Percentiles rank a stretch among this genome's conserved stretches.
Conservation (phyloP, 2,888 invertebrate species). For the Temnothorax ravouxi region DNA sequence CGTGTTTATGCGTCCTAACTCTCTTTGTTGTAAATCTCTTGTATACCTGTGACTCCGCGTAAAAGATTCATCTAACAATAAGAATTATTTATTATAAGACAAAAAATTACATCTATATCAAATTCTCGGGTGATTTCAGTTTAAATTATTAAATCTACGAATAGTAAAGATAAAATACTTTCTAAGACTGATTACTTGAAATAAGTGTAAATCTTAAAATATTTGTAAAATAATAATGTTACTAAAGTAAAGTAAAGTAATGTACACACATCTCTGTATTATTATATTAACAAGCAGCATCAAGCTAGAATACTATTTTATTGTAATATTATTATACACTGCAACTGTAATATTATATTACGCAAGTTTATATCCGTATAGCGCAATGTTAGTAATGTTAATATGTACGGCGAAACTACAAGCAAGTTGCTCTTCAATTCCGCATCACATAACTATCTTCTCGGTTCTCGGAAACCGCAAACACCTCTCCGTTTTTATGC, state of each 20-base stretch:
- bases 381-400: background rate
- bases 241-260: background rate
- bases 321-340: background rate
- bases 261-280: background rate
- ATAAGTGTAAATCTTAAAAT: background rate
- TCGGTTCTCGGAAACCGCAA: background rate
- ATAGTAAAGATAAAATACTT: background rate
- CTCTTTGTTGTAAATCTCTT: background rate
- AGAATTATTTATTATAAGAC: background rate
- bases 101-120: background rate
- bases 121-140: background rate
- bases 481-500: slow-evolving; percentile 17
- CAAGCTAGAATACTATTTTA: background rate
- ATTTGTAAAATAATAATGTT: background rate
- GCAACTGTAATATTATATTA: background rate
- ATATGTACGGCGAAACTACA: background rate
- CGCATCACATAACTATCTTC: background rate
- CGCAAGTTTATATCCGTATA: background rate
- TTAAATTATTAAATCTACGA: background rate
- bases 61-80: background rate
- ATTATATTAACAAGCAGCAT: background rate
- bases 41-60: background rate
- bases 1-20: background rate
- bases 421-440: slow-evolving; percentile 13
- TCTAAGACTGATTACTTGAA: background rate